phyloP scores from a whole-genome alignment of 2,888 invertebrate genomes.

The Stictocephala bisonia region DNA sequence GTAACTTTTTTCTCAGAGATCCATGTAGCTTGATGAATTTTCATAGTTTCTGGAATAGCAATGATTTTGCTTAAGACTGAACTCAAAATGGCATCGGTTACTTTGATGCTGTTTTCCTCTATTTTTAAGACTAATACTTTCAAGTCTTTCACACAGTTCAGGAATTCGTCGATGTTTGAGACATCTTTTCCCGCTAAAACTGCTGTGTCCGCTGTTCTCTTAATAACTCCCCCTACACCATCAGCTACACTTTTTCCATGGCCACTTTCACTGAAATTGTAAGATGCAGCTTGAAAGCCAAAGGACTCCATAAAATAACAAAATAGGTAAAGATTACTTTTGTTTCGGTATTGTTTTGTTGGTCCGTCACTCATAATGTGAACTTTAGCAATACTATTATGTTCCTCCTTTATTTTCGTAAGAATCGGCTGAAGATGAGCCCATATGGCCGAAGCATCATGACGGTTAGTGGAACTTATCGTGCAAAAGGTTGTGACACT shows the following conservation, averaged over 20 bases:
- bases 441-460: conserved; percentile 17
- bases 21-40: conserved; percentile 5
- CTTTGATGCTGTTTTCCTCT: neutral
- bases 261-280: conserved; percentile 30
- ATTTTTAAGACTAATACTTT: conserved; percentile 7
- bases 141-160: conserved; percentile 3
- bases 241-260: conserved; percentile 36
- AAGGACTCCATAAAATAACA: conserved; percentile 17
- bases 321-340: conserved; percentile 29
- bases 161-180: conserved; percentile 14
- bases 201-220: conserved; percentile 24
- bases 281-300: conserved; percentile 21
- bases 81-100: neutral
- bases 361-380: conserved; percentile 20
- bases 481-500: conserved; percentile 19
- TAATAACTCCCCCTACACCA: conserved; percentile 21
- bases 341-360: conserved; percentile 32
- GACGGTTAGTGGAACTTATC: neutral
- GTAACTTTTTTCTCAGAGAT: neutral
- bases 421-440: neutral
- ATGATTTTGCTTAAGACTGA: neutral
- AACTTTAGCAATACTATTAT: neutral
- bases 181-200: conserved; percentile 23
- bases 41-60: conserved; percentile 18
- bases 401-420: neutral